These are phyloP conservation scores for Bostrychus sinensis DNA, from an alignment of 2,113 vertebrate genomes.

Conservation along the genomic window DNA sequence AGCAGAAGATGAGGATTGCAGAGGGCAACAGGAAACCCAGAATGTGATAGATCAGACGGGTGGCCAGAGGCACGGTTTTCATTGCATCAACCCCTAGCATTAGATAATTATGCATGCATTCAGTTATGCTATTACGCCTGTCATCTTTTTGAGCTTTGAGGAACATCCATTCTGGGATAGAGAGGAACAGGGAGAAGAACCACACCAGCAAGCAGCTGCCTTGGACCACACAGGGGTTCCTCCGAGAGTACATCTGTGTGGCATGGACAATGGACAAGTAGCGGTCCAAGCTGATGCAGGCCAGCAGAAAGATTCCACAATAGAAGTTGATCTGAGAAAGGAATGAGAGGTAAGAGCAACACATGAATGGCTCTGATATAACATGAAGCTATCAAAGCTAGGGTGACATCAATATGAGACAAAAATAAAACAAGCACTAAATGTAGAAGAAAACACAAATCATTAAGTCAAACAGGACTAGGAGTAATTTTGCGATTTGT, in stretches of 20 bases:
- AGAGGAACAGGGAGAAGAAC: constrained; percentile 81
- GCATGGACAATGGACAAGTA: constrained; percentile 89
- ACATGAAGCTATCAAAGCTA: no score
- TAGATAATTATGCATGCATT: constrained; percentile 72
- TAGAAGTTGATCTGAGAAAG: constrained; percentile 85
- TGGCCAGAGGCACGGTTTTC: constrained; percentile 37
- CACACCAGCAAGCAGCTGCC: constrained; percentile 81
- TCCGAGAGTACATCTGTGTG: constrained; percentile 85
- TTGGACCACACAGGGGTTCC: constrained; percentile 60
- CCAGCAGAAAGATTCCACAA: constrained; percentile 87
- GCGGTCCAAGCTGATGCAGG: constrained; percentile 89
- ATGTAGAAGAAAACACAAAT: no score
- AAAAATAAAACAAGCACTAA: no score
- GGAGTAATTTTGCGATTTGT: no score
- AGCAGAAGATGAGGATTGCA: constrained; percentile 81
- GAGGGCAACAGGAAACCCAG: constrained; percentile 85
- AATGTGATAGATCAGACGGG: constrained; percentile 74
- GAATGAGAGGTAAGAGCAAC: neutral
- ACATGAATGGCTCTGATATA: no score
- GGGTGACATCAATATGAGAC: no score
- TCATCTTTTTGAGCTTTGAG: constrained; percentile 24
- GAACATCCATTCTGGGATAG: constrained; percentile 83
- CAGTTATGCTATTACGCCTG: constrained; percentile 22
- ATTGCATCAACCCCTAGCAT: fast-evolving
- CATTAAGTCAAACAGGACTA: no score